Base-by-base conservation (phyloP, 2,113 vertebrate genomes). In the Apeltes quadracus region DNA sequence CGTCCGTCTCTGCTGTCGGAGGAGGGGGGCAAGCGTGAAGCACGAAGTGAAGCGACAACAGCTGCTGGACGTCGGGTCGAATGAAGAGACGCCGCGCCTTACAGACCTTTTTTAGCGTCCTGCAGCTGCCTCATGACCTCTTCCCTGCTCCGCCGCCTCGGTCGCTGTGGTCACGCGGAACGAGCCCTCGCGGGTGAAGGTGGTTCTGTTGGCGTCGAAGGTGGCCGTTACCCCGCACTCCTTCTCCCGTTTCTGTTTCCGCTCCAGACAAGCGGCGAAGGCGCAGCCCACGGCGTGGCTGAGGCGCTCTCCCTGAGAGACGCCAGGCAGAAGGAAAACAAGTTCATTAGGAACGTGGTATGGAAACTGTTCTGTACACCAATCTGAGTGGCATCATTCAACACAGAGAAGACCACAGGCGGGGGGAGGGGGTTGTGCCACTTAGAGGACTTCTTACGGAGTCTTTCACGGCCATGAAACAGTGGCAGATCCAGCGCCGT, bases 161-260 rank as follows among this genome's bases (percentile, higher is more conserved):
- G 97, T 99, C 78, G 98, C 97, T 69, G 97, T 98, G 73, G 97
- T 96, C 83, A 98, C 96, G 2, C 98, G 95, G 92, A 99, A 99
- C 8, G 98, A 99, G 76, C 98, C 98, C 88, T 99, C 98, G 11
- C 98, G 95, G 48, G 97, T 99, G 89, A 99, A 99, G 10, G 97
- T 98, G 87, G 98, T 99, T 87, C 98, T 94, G 93, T 97, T 99
- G 88, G 96, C 96, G 81, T 99, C 98, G 57, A 98, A 99, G 69
- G 98, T 99, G 67, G 98, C 98, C 10, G 98, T 99, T 84, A 99
- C 98, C 18, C 97, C 97, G 38, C 98, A 99, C 89, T 99, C 98
- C 90, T 99, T 99, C 90, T 99, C 98, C 48, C 98, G 92, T 84
- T 98, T 99, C 93, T 99, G 98, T 81, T 99, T 99, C 34, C 97